These are phyloP conservation scores for Hipposideros larvatus DNA, from an alignment of 2,797 vertebrate genomes.

Conservation along the genomic window DNA sequence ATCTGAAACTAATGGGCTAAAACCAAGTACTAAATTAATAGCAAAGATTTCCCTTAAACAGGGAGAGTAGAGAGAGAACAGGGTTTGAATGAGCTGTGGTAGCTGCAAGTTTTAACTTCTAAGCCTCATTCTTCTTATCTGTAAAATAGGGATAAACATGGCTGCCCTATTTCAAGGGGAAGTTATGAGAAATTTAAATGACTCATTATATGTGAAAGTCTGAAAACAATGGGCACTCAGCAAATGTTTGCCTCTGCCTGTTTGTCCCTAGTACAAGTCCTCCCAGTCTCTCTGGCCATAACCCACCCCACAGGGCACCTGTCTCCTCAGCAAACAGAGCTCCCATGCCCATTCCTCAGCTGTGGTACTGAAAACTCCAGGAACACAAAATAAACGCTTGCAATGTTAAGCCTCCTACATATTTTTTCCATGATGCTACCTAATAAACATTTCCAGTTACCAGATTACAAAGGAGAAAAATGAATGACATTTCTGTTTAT, in stretches of 20 bases:
- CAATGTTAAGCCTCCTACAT: not conserved
- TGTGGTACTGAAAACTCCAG: not conserved
- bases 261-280: not conserved
- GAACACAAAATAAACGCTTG: not conserved
- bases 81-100: not conserved
- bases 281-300: not conserved
- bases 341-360: not conserved
- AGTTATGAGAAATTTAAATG: not conserved
- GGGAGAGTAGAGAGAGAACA: not conserved
- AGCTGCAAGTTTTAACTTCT: not conserved
- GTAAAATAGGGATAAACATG: not conserved
- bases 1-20: not conserved
- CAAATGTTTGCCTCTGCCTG: not conserved
- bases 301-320: too few relatives aligned
- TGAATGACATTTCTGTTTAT: not conserved
- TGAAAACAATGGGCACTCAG: accelerated
- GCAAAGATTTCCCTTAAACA: not conserved
- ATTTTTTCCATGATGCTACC: not conserved
- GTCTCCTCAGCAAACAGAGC: not conserved
- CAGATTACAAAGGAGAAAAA: not conserved
- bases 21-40: not conserved
- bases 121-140: not conserved
- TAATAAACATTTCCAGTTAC: not conserved
- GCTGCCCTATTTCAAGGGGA: too few relatives aligned
- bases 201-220: not conserved